These are phyloP conservation scores for Odontocolon sp. DNA, from an alignment of 2,888 invertebrate genomes.

Conservation along the genomic window DNA sequence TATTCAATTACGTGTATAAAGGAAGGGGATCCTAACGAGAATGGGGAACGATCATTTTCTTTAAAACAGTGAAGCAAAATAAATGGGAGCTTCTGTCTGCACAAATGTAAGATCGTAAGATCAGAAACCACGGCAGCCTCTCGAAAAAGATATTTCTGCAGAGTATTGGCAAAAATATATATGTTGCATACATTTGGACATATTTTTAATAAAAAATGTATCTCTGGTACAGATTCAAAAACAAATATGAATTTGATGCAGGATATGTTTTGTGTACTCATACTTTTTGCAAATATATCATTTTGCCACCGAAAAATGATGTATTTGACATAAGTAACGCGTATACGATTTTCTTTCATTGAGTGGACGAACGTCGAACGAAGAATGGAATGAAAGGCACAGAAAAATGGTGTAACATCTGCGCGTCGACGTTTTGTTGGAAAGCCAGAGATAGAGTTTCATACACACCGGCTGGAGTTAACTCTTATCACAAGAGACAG, in stretches of 20 bases:
- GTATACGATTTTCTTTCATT: too few relatives aligned
- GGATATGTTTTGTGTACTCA: too few relatives aligned
- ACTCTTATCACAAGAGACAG: slow-evolving; percentile 49
- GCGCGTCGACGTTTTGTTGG: slow-evolving; percentile 17
- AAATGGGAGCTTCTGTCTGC: background rate
- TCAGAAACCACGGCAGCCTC: background rate
- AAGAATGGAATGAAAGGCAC: background rate
- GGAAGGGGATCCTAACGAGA: slow-evolving; percentile 18
- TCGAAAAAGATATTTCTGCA: background rate
- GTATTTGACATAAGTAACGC: too few relatives aligned
- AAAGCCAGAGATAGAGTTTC: slow-evolving; percentile 33
- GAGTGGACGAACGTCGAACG: background rate
- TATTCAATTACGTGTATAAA: slow-evolving; percentile 40
- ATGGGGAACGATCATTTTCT: slow-evolving; percentile 34
- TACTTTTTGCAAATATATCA: too few relatives aligned
- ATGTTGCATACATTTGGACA: too few relatives aligned
- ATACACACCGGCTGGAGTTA: slow-evolving; percentile 32
- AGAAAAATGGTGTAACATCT: slow-evolving; percentile 21
- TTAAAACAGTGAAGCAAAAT: background rate
- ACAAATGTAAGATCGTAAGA: background rate
- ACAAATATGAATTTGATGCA: too few relatives aligned
- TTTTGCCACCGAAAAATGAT: too few relatives aligned
- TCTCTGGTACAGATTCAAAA: too few relatives aligned
- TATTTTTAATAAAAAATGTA: too few relatives aligned
- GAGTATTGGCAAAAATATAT: too few relatives aligned